These are phyloP conservation scores for Ophion ellenae DNA, from an alignment of 2,888 invertebrate species.

Conservation along the genomic window DNA sequence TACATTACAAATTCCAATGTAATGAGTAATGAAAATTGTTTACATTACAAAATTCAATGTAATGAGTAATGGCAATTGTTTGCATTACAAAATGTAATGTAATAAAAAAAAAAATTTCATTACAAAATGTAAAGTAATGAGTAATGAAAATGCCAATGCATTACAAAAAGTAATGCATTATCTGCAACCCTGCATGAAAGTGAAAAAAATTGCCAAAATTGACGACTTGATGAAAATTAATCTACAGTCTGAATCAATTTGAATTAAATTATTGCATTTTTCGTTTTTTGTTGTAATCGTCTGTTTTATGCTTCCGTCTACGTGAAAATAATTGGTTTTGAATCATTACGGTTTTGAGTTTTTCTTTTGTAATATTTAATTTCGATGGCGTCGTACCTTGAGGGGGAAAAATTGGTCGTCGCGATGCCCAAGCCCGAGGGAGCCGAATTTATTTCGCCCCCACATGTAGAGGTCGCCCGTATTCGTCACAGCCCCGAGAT, in stretches of 20 bases:
- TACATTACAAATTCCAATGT: too few relatives aligned
- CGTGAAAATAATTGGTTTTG: background rate
- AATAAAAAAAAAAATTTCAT: too few relatives aligned
- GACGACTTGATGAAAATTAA: background rate
- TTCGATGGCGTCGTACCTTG: constrained; percentile 85
- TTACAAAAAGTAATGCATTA: too few relatives aligned
- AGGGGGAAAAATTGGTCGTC: constrained; percentile 95
- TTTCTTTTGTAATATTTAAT: background rate
- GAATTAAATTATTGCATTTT: background rate
- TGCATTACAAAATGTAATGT: too few relatives aligned
- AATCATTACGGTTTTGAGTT: background rate
- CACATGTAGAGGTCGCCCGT: constrained; percentile 94
- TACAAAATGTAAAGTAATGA: too few relatives aligned
- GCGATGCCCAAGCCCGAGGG: constrained; percentile 92
- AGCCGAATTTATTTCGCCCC: constrained; percentile 94
- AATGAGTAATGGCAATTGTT: too few relatives aligned
- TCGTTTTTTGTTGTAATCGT: background rate
- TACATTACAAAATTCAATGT: too few relatives aligned
- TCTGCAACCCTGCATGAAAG: too few relatives aligned
- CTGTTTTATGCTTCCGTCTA: background rate
- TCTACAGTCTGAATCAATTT: background rate
- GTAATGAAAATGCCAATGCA: too few relatives aligned
- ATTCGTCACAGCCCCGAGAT: constrained; percentile 93
- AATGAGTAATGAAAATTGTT: too few relatives aligned
- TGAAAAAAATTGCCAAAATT: background rate